Conservation (phyloP, 2,888 invertebrate species). For the Isotomurus palustris region DNA sequence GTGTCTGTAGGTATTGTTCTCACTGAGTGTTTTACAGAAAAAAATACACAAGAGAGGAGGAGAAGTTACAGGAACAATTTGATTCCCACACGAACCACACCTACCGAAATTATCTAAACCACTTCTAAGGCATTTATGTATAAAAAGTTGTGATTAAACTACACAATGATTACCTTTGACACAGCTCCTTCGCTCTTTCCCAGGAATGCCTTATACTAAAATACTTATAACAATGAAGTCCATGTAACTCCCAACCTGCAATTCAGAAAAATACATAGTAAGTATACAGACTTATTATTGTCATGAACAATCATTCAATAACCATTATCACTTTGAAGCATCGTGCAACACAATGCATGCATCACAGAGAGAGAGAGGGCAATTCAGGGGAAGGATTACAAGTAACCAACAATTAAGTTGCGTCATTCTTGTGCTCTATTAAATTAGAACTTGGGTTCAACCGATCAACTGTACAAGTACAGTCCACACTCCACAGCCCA, state of each 20-base stretch:
- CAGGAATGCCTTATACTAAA: slow-evolving; percentile 93
- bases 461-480: too few species aligned
- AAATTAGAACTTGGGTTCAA: too few species aligned
- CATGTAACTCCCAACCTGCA: slow-evolving; percentile 88
- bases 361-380: too few species aligned
- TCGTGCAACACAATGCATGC: too few species aligned
- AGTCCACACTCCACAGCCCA: too few species aligned
- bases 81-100: not conserved
- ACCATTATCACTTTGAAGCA: too few species aligned
- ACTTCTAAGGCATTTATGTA: not conserved
- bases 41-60: not conserved
- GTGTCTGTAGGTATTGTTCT: too few species aligned
- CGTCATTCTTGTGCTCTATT: too few species aligned
- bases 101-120: not conserved
- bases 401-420: too few species aligned
- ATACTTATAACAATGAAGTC: slow-evolving; percentile 89
- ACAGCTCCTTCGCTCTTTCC: slow-evolving; percentile 91
- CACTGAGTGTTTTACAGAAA: not conserved
- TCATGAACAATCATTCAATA: not conserved
- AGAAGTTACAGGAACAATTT: not conserved
- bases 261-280: slow-evolving; percentile 49
- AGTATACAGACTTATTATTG: too few species aligned
- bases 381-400: too few species aligned
- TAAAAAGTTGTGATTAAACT: not conserved
- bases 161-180: slow-evolving; percentile 71